These are phyloP conservation scores for Zaprionus capensis DNA, from an alignment of 1,140 invertebrate species.

Conservation along the genomic window DNA sequence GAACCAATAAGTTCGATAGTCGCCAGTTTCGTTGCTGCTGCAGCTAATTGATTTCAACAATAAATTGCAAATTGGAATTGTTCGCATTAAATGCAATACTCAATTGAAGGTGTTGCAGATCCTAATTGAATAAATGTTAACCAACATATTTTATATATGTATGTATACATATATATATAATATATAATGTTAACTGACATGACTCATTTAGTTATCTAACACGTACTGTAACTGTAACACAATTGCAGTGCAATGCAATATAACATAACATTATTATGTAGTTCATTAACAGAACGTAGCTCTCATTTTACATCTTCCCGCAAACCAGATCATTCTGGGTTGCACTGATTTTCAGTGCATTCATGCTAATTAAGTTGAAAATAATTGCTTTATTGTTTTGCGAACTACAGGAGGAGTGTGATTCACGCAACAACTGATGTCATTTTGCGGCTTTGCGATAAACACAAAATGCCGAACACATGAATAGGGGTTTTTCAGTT, in stretches of 20 bases:
- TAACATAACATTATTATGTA: background rate
- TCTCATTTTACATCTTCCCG: background rate
- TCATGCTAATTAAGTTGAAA: constrained; percentile 19
- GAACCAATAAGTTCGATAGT: constrained; percentile 1
- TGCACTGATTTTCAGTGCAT: constrained; percentile 3
- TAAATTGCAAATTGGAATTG: background rate
- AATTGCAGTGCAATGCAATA: background rate
- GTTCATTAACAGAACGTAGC: background rate
- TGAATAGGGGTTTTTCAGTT: background rate
- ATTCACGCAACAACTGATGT: constrained; percentile 20
- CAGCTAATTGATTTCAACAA: background rate
- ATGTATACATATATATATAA: no score
- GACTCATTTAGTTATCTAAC: no score
- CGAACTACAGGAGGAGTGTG: background rate
- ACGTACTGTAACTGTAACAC: background rate
- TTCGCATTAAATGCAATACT: no score
- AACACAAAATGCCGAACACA: background rate
- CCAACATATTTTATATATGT: background rate
- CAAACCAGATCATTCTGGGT: background rate
- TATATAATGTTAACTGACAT: no score
- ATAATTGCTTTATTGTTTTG: constrained; percentile 13
- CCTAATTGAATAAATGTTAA: background rate
- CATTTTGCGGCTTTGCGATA: constrained; percentile 15
- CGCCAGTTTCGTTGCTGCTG: background rate
- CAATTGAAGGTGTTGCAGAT: no score